A percentile compares a stretch with the other conserved stretches of the same genome.
These are phyloP conservation scores for Callaeas wilsoni DNA, from an alignment of 2,113 vertebrate species.

Conservation along the genomic window DNA sequence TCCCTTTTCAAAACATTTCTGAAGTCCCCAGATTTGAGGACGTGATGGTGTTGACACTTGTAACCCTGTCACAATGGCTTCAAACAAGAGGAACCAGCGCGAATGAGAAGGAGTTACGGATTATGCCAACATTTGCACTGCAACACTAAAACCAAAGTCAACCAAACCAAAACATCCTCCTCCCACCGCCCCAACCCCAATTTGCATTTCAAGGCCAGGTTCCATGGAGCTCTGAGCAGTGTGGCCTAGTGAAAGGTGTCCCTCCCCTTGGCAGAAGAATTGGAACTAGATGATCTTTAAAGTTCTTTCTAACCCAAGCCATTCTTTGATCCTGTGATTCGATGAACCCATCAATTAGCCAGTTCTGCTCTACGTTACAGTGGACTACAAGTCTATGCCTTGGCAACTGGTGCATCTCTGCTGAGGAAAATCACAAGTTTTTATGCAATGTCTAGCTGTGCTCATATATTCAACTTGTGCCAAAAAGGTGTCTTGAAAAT, in stretches of 20 bases:
- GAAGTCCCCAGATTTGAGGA: background rate
- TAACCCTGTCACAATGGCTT: background rate
- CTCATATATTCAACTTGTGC: background rate
- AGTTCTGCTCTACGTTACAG: background rate
- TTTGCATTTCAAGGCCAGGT: background rate
- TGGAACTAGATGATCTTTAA: background rate
- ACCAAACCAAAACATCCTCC: background rate
- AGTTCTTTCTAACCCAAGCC: background rate
- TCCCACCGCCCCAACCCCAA: fast-evolving
- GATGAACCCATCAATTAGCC: background rate
- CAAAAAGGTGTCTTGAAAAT: background rate
- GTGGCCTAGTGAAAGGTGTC: background rate
- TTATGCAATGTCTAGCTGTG: background rate
- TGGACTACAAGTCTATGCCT: background rate
- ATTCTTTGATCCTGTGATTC: background rate
- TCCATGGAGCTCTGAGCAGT: background rate
- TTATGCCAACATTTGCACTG: background rate
- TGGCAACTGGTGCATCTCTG: background rate
- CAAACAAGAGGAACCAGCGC: background rate
- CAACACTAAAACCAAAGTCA: background rate
- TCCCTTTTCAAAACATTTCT: background rate
- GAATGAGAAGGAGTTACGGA: background rate
- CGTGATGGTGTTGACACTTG: background rate
- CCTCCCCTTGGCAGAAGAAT: background rate
- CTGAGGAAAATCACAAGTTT: background rate